Evolutionary conservation across 2,888 invertebrate species (phyloP).

Genomic region (Gymnocheta viridis): DNA sequence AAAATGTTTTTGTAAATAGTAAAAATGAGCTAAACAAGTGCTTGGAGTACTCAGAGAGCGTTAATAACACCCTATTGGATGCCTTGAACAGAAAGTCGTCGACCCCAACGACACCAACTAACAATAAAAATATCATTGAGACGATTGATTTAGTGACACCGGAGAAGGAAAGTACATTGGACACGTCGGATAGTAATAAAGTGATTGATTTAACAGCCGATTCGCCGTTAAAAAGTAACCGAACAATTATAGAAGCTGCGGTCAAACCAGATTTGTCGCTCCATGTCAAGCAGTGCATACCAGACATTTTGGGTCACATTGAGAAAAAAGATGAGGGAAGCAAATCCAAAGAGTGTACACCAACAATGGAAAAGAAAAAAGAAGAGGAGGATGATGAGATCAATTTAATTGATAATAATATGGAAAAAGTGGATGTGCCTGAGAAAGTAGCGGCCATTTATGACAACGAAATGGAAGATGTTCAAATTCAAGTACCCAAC

Average conservation of each 20-base stretch:
- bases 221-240: slow-evolving; percentile 74
- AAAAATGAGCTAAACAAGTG: slow-evolving; percentile 81
- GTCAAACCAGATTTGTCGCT: slow-evolving; percentile 79
- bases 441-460: slow-evolving; percentile 75
- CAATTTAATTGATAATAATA: slow-evolving; percentile 74
- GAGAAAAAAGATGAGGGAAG: slow-evolving; percentile 70
- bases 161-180: slow-evolving; percentile 74
- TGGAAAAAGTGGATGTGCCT: slow-evolving; percentile 79
- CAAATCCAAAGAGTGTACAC: slow-evolving; percentile 36
- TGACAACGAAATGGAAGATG: slow-evolving; percentile 74
- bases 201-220: slow-evolving; percentile 76
- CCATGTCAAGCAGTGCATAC: slow-evolving; percentile 79
- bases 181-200: slow-evolving; percentile 77
- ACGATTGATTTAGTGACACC: slow-evolving; percentile 81
- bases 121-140: slow-evolving; percentile 78
- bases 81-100: slow-evolving; percentile 73
- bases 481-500: slow-evolving; percentile 85
- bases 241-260: slow-evolving; percentile 71
- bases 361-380: slow-evolving; percentile 71
- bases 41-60: slow-evolving; percentile 80
- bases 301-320: slow-evolving; percentile 80
- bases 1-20: slow-evolving; percentile 81
- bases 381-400: slow-evolving; percentile 76
- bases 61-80: slow-evolving; percentile 79
- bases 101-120: slow-evolving; percentile 76